Conservation (phyloP, 2,113 vertebrate species). For the Turdus rufiventris region DNA sequence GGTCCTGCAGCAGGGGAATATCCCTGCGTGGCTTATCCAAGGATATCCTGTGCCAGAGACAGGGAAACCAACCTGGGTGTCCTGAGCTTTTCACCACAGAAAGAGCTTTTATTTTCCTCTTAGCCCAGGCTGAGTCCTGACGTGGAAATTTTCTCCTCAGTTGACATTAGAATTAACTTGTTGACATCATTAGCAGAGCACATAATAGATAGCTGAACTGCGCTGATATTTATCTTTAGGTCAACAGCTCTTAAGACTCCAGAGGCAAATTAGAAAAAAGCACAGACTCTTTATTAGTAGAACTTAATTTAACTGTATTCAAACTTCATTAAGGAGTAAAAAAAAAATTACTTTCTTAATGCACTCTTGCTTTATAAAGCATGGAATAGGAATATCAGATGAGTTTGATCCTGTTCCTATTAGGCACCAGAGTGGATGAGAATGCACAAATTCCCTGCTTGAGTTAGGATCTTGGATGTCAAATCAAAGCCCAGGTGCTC, state of each 20-base stretch:
- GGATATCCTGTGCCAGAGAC: not conserved
- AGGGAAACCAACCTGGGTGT: not conserved
- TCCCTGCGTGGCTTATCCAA: not conserved
- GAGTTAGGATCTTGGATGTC: conserved; percentile 6
- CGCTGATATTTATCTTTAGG: conserved; percentile 12
- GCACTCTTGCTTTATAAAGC: conserved; percentile 30
- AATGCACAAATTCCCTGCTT: conserved; percentile 19
- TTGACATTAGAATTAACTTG: not conserved
- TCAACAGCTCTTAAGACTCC: conserved; percentile 18
- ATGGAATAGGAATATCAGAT: conserved; percentile 35
- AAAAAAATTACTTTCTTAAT: not conserved
- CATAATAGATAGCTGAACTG: not conserved
- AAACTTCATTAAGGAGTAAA: conserved; percentile 36
- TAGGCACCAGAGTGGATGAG: conserved; percentile 23
- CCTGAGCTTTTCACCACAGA: not conserved
- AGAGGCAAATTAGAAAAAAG: not conserved
- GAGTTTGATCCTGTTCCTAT: conserved; percentile 37
- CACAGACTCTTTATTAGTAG: conserved; percentile 3
- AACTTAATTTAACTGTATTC: conserved; percentile 45
- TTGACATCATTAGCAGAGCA: conserved; percentile 31
- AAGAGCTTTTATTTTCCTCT: not conserved
- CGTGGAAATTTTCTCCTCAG: not conserved
- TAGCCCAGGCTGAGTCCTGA: not conserved
- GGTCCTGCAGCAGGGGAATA: not conserved
- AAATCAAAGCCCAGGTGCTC: conserved; percentile 65